phyloP scores from a whole-genome alignment of 2,113 vertebrate species.

The Nyctereutes procyonoides region DNA sequence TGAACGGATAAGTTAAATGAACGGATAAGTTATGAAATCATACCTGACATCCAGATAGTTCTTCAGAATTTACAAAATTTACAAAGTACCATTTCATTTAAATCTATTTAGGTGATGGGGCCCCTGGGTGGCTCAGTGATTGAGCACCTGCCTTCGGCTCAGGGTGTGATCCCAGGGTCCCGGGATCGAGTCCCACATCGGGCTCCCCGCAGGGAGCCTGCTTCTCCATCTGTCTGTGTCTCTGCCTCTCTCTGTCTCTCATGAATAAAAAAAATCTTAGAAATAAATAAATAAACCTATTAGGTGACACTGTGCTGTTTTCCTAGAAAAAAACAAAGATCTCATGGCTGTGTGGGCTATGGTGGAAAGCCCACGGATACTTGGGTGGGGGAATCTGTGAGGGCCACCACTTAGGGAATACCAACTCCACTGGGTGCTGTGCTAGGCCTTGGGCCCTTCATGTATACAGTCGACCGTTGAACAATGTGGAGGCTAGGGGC shows the following conservation, averaged over 20 bases:
- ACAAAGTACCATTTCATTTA: constrained; percentile 7
- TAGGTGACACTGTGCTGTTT: not conserved
- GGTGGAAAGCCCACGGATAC: not conserved
- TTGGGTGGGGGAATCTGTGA: not conserved
- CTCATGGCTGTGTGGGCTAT: not conserved
- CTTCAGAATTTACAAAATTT: not conserved
- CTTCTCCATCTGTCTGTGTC: too few relatives aligned
- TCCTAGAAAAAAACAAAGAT: not conserved
- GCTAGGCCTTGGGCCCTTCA: not conserved
- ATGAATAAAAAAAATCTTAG: too few relatives aligned
- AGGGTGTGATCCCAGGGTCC: too few relatives aligned
- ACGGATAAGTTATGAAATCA: not conserved
- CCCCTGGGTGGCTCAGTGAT: too few relatives aligned
- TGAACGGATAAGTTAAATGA: not conserved
- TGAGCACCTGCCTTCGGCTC: too few relatives aligned
- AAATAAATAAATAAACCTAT: too few relatives aligned
- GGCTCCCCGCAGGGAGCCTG: too few relatives aligned
- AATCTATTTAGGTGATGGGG: not conserved
- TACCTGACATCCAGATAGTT: not conserved
- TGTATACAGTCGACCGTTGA: not conserved
- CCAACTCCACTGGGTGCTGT: not conserved
- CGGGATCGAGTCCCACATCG: too few relatives aligned
- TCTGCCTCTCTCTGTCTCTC: too few relatives aligned
- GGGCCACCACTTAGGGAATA: rapidly evolving
- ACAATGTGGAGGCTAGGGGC: not conserved